Percentiles rank a stretch among this genome's conserved stretches.
Conservation (phyloP, 2,113 vertebrate genomes). For the Gadus macrocephalus region DNA sequence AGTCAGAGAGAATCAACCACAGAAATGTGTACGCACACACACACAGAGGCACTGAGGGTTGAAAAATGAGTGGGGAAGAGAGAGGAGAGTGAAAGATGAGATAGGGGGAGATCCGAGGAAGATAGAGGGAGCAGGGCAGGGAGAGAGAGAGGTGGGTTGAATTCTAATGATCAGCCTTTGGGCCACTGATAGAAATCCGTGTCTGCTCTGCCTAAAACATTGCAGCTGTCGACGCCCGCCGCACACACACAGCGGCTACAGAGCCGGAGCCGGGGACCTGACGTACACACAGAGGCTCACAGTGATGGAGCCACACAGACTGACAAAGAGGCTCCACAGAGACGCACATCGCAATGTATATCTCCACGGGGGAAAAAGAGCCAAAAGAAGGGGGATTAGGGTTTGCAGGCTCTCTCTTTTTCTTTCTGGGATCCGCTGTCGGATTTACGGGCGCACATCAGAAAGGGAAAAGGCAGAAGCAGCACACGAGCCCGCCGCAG, state of each 20-base stretch:
- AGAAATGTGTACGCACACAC: too few species aligned
- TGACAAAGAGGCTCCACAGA: slow-evolving; percentile 26
- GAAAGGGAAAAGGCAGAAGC: not conserved
- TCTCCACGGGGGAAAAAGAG: not conserved
- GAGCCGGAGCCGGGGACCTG: slow-evolving; percentile 40
- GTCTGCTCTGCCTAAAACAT: slow-evolving; percentile 61
- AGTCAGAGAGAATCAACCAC: too few species aligned
- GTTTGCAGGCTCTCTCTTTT: too few species aligned
- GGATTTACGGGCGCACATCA: not conserved
- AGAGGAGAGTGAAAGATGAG: slow-evolving; percentile 5
- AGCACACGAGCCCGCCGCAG: not conserved
- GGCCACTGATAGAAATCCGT: slow-evolving; percentile 60
- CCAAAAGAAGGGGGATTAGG: not conserved
- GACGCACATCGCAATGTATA: slow-evolving; percentile 5
- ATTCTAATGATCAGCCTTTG: slow-evolving; percentile 61
- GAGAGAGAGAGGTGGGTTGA: slow-evolving; percentile 42
- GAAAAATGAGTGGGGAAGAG: too few species aligned
- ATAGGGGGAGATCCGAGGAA: not conserved
- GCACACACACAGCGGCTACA: slow-evolving; percentile 50
- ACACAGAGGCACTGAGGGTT: too few species aligned
- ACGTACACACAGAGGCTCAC: slow-evolving; percentile 36
- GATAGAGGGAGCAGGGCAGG: not conserved
- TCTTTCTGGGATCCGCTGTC: not conserved
- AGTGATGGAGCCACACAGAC: slow-evolving; percentile 31
- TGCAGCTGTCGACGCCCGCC: slow-evolving; percentile 51